Evolutionary conservation across 2,797 vertebrate genomes (phyloP).

Genomic region (Lindbergichthys nudifrons): DNA sequence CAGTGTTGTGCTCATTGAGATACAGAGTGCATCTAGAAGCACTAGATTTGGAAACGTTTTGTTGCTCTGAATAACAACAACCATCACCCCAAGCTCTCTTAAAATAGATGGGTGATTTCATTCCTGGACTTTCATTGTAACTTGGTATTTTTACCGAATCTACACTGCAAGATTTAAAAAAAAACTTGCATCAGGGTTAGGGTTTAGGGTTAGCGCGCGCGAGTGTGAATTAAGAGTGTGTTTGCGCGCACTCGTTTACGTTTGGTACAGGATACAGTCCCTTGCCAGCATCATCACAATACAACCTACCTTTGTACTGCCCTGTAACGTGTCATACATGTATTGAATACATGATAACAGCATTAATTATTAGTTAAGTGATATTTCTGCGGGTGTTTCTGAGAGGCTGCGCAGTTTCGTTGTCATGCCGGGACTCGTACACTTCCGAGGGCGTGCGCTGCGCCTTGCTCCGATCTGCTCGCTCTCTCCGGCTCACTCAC

Average conservation of each 20-base stretch:
- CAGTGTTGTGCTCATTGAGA: too few species aligned
- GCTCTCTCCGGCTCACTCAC: conserved; percentile 38
- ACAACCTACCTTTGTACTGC: not conserved
- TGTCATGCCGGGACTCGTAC: not conserved
- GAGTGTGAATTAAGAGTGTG: not conserved
- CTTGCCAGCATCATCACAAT: not conserved
- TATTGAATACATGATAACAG: too few species aligned
- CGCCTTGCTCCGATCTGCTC: conserved; percentile 18
- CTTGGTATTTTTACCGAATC: too few species aligned
- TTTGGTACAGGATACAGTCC: not conserved
- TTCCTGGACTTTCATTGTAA: too few species aligned
- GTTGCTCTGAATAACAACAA: too few species aligned
- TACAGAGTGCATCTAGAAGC: too few species aligned
- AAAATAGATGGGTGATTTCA: too few species aligned
- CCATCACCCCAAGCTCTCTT: too few species aligned
- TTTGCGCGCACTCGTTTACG: not conserved
- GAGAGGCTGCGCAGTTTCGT: not conserved
- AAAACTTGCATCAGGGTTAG: not conserved
- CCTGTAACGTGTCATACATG: too few species aligned
- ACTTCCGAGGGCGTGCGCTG: conserved; percentile 31
- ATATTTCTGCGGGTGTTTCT: too few species aligned
- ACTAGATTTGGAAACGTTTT: too few species aligned
- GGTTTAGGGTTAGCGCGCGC: not conserved
- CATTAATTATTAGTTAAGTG: too few species aligned
- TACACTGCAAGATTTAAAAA: not conserved